phyloP scores from a whole-genome alignment of 2,888 invertebrate genomes.

The Torymus tubicola region DNA sequence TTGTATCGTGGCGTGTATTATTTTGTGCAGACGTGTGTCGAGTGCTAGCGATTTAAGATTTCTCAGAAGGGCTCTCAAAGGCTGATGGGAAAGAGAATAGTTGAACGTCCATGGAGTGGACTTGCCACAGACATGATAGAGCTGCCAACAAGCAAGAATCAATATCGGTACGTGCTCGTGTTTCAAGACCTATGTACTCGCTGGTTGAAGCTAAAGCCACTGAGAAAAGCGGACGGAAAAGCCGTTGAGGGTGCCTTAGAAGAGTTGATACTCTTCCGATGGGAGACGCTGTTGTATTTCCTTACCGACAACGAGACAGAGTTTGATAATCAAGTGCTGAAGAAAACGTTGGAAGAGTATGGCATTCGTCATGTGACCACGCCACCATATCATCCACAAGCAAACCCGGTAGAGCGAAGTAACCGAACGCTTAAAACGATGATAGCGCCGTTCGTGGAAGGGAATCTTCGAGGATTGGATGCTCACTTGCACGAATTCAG shows the following conservation, averaged over 20 bases:
- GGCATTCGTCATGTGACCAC: constrained; percentile 42
- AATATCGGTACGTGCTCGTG: constrained; percentile 2
- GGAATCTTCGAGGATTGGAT: constrained; percentile 48
- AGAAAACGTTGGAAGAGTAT: constrained; percentile 25
- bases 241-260: not conserved
- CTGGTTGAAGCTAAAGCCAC: not conserved
- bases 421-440: too few species aligned
- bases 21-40: too few species aligned
- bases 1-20: too few species aligned
- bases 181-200: not conserved
- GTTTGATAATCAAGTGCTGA: constrained; percentile 7
- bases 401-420: constrained; percentile 62
- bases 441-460: constrained; percentile 53
- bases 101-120: not conserved
- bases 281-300: too few species aligned
- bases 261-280: constrained; percentile 1
- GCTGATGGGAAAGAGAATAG: not conserved
- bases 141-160: not conserved
- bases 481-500: not conserved
- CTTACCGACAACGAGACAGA: constrained; percentile 32
- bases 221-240: not conserved
- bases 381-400: constrained; percentile 61
- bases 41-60: too few species aligned
- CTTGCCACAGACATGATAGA: not conserved
- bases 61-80: too few species aligned